A percentile compares a stretch with the other conserved stretches of the same genome.
These are phyloP conservation scores for Andinoacara biseriatus DNA, from an alignment of 2,113 vertebrate species.

Conservation along the genomic window DNA sequence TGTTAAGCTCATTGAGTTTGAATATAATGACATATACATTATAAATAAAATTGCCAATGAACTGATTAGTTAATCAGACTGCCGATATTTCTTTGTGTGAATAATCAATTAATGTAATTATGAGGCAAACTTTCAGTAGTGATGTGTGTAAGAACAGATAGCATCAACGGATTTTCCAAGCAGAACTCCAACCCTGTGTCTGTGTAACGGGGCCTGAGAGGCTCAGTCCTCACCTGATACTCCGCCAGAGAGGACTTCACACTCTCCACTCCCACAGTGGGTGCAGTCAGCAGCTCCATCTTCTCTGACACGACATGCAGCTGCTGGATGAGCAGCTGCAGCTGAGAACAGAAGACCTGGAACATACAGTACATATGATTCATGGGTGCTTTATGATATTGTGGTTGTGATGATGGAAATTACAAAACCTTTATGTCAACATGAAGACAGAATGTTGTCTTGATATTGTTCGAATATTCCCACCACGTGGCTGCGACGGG, in stretches of 20 bases:
- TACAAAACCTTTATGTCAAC: too few relatives aligned
- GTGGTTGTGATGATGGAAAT: neutral
- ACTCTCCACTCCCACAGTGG: slow-evolving; percentile 67
- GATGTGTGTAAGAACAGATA: too few relatives aligned
- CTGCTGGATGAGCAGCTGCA: slow-evolving; percentile 88
- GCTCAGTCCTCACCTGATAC: slow-evolving; percentile 81
- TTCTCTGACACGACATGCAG: slow-evolving; percentile 79
- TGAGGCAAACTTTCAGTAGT: neutral
- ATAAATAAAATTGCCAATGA: neutral
- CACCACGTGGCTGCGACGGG: too few relatives aligned
- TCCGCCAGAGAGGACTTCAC: slow-evolving; percentile 82
- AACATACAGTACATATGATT: slow-evolving; percentile 27
- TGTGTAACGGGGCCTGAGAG: neutral
- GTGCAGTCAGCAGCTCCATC: slow-evolving; percentile 73
- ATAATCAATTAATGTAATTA: neutral
- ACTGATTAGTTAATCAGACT: neutral
- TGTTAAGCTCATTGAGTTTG: neutral
- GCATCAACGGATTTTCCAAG: neutral
- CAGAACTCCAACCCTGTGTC: neutral
- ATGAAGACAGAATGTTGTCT: too few relatives aligned
- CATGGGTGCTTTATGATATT: neutral
- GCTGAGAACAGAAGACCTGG: slow-evolving; percentile 88
- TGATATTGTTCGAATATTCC: too few relatives aligned
- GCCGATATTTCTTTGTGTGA: neutral
- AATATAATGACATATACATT: neutral